A percentile compares a stretch with the other conserved stretches of the same genome.
Conservation (phyloP, 2,113 vertebrate species). For the Setophaga coronata region DNA sequence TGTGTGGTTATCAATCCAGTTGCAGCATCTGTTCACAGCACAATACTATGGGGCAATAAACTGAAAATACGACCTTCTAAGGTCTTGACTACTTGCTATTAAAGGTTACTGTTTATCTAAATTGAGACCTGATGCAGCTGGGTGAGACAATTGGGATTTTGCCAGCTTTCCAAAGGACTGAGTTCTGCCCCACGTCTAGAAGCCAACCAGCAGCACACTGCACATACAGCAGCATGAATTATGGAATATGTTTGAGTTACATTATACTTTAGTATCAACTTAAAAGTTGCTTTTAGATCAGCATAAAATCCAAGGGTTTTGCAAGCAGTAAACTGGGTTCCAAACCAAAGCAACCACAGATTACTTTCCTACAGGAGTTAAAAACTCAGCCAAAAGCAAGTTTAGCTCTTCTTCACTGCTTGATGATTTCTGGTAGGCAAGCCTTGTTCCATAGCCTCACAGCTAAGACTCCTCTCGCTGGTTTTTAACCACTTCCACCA, state of each 20-base stretch:
- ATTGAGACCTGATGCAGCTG: not conserved
- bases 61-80: not conserved
- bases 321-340: conserved; percentile 19
- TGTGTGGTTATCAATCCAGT: not conserved
- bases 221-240: not conserved
- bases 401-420: conserved; percentile 55
- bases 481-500: conserved; percentile 58
- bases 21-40: not conserved
- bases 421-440: conserved; percentile 55
- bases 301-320: conserved; percentile 57
- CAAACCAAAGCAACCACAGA: conserved; percentile 66
- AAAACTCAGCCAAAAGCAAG: conserved; percentile 56
- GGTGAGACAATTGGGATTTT: not conserved
- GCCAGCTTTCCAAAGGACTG: not conserved
- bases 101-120: not conserved
- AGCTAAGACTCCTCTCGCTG: conserved; percentile 39
- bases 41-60: not conserved
- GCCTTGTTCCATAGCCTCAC: conserved; percentile 25
- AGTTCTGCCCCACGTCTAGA: not conserved
- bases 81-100: not conserved
- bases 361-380: conserved; percentile 53
- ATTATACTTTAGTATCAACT: conserved; percentile 2
- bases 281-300: conserved; percentile 54
- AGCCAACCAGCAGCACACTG: not conserved
- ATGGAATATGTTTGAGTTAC: not conserved